These are phyloP conservation scores for Troilus luridus DNA, from an alignment of 2,888 invertebrate genomes.

Conservation along the genomic window DNA sequence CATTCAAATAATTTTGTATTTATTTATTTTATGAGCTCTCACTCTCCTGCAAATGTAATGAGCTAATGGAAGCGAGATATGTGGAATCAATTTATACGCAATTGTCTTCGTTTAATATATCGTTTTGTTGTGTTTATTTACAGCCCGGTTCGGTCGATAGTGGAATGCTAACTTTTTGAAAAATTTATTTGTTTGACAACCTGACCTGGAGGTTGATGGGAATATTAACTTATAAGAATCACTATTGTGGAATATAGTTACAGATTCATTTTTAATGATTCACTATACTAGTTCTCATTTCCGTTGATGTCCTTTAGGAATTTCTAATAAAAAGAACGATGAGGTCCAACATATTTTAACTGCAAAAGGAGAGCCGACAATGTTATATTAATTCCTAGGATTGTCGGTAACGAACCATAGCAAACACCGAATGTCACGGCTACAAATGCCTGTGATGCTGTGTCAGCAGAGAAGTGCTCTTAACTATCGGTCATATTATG, in stretches of 20 bases:
- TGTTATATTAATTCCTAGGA: conserved; percentile 22
- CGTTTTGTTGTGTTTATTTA: conserved; percentile 7
- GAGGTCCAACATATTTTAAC: not conserved
- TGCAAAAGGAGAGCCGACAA: conserved; percentile 1
- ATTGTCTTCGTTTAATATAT: conserved; percentile 20
- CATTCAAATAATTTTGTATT: conserved; percentile 47
- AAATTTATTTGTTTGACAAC: not conserved
- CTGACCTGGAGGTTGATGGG: no score
- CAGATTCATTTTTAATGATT: not conserved
- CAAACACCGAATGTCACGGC: conserved; percentile 36
- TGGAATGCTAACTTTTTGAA: not conserved
- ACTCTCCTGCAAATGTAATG: conserved; percentile 44
- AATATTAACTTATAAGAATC: no score
- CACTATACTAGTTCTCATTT: not conserved
- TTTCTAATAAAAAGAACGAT: not conserved
- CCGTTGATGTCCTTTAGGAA: not conserved
- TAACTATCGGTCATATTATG: not conserved
- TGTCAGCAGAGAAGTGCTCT: not conserved
- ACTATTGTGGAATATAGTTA: no score
- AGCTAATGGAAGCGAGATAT: conserved; percentile 18
- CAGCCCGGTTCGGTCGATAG: not conserved
- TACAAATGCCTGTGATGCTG: not conserved
- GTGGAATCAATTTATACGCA: not conserved
- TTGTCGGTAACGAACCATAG: conserved; percentile 34
- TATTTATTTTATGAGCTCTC: conserved; percentile 41